These are phyloP conservation scores for Artibeus jamaicensis DNA, from an alignment of 2,797 vertebrate genomes.

Conservation along the genomic window DNA sequence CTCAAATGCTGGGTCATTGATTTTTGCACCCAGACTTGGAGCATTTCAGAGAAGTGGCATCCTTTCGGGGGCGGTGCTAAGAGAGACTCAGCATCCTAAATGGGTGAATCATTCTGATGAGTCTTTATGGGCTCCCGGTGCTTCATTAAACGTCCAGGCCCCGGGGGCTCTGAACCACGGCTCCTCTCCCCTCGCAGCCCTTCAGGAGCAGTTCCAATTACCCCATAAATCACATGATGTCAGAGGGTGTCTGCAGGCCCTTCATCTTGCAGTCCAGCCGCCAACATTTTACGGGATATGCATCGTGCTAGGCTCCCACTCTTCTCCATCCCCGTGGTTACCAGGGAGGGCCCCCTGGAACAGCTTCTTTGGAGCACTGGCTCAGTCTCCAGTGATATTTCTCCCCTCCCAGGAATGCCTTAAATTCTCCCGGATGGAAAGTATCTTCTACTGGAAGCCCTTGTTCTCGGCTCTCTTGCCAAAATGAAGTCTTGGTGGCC, in stretches of 20 bases:
- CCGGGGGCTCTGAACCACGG: slow-evolving; percentile 34
- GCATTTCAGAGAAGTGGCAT: not conserved
- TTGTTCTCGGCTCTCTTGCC: slow-evolving; percentile 14
- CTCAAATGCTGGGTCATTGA: not conserved
- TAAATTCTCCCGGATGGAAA: not conserved
- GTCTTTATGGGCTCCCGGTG: slow-evolving; percentile 58
- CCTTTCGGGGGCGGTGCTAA: not conserved
- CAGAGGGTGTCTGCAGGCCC: slow-evolving; percentile 40
- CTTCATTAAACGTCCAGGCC: slow-evolving; percentile 61
- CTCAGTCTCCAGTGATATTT: not conserved
- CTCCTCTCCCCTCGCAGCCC: not conserved
- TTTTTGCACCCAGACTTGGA: not conserved
- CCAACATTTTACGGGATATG: slow-evolving; percentile 48
- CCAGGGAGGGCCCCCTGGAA: not conserved
- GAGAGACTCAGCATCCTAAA: slow-evolving; percentile 18
- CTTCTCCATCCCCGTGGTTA: slow-evolving; percentile 59
- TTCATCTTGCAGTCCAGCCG: slow-evolving; percentile 26
- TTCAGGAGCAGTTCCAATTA: slow-evolving; percentile 53
- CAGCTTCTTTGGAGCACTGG: not conserved
- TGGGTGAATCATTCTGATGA: slow-evolving; percentile 63
- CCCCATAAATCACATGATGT: slow-evolving; percentile 61
- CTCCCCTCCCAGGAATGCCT: not conserved
- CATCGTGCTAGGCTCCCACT: not conserved
- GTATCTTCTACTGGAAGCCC: not conserved
- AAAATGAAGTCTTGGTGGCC: not conserved